Evolutionary conservation across 2,888 invertebrate species (phyloP).

Genomic region (Drosophila melanosoma): DNA sequence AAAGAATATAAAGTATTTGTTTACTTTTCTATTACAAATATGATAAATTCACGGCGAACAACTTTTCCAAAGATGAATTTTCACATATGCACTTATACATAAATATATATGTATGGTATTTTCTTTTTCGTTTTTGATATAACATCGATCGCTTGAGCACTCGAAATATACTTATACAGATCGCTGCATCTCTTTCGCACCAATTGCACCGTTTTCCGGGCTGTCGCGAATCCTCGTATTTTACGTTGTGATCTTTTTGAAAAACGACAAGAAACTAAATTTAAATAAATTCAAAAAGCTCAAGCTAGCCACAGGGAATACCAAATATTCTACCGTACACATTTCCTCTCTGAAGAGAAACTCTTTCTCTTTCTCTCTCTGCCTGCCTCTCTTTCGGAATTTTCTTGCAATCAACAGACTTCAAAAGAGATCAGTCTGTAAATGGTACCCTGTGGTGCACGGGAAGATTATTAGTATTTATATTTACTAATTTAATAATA

Average conservation of each 20-base stretch:
- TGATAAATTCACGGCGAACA: slow-evolving; percentile 30
- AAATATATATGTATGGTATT: slow-evolving; percentile 34
- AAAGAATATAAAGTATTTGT: slow-evolving; percentile 53
- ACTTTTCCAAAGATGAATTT: slow-evolving; percentile 57
- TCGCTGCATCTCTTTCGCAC: slow-evolving; percentile 80
- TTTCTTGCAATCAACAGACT: not conserved
- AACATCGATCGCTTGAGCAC: slow-evolving; percentile 72
- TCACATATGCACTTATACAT: slow-evolving; percentile 57
- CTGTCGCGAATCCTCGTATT: slow-evolving; percentile 30
- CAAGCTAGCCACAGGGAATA: slow-evolving; percentile 46
- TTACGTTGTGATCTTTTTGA: slow-evolving; percentile 68
- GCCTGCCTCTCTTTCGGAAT: not conserved
- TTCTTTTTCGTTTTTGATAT: slow-evolving; percentile 63
- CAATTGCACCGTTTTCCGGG: slow-evolving; percentile 57
- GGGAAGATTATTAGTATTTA: not conserved
- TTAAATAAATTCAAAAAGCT: slow-evolving; percentile 68
- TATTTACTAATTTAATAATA: not conserved
- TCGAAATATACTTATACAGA: slow-evolving; percentile 73
- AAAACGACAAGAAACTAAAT: slow-evolving; percentile 79
- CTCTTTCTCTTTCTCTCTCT: slow-evolving; percentile 2
- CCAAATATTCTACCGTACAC: slow-evolving; percentile 26
- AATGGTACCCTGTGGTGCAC: not conserved
- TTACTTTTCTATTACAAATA: slow-evolving; percentile 65
- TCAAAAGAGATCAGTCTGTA: slow-evolving; percentile 2
- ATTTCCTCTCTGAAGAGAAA: slow-evolving; percentile 1